A percentile compares a stretch with the other conserved stretches of the same genome.
These are phyloP conservation scores for Rhingia campestris DNA, from an alignment of 2,888 invertebrate genomes.

Conservation along the genomic window DNA sequence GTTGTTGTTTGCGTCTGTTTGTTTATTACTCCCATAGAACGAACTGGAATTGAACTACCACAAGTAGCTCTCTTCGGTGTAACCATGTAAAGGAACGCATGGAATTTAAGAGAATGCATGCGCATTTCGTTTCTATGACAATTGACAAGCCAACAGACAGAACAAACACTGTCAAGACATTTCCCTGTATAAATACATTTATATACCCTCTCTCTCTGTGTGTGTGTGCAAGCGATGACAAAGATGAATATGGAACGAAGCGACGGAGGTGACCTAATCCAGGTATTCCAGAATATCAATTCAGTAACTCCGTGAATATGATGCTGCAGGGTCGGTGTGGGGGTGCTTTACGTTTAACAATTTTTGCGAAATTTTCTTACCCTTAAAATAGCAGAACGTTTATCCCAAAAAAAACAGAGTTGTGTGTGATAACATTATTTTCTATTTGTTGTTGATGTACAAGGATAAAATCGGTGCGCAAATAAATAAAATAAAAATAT, in stretches of 20 bases:
- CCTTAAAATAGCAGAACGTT: constrained; percentile 36
- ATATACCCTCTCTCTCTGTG: background rate
- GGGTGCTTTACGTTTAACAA: constrained; percentile 53
- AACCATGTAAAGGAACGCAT: background rate
- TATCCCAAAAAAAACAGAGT: background rate
- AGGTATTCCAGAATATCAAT: constrained; percentile 80
- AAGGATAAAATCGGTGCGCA: constrained; percentile 41
- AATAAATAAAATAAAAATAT: constrained; percentile 24
- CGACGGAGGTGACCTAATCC: constrained; percentile 80
- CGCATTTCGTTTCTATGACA: background rate
- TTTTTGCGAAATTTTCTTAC: constrained; percentile 68
- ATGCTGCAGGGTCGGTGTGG: constrained; percentile 77
- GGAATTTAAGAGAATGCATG: background rate
- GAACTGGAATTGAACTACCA: background rate
- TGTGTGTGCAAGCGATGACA: constrained; percentile 1
- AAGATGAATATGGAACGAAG: constrained; percentile 65
- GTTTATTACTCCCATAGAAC: background rate
- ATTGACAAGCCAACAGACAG: background rate
- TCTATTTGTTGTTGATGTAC: constrained; percentile 11
- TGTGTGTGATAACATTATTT: constrained; percentile 2
- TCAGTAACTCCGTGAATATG: constrained; percentile 81
- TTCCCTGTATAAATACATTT: background rate
- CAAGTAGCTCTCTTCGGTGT: background rate
- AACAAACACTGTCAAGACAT: background rate
- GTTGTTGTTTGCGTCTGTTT: background rate